Evolutionary conservation across 2,797 vertebrate species (phyloP).

Genomic region (Sternotherus odoratus): DNA sequence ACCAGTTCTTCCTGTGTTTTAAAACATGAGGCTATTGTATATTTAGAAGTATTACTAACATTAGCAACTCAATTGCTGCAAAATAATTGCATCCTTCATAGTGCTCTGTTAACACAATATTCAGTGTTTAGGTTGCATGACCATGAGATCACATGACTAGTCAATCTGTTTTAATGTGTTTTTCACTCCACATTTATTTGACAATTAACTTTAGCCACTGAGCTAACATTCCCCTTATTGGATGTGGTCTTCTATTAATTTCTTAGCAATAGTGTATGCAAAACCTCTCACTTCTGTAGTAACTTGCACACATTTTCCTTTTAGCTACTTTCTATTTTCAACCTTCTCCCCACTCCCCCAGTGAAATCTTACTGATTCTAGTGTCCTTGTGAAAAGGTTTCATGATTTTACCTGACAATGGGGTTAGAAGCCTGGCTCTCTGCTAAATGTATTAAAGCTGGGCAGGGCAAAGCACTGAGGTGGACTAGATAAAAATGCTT

Average conservation of each 20-base stretch:
- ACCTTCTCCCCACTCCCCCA: background rate
- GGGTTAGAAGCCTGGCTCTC: accelerated
- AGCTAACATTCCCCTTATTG: background rate
- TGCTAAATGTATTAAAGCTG: accelerated
- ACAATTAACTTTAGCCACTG: background rate
- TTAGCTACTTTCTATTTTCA: accelerated
- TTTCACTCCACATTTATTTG: background rate
- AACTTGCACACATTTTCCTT: background rate
- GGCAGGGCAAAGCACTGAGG: accelerated
- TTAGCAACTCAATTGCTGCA: background rate
- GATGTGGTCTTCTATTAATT: background rate
- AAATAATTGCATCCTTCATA: background rate
- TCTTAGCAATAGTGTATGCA: background rate
- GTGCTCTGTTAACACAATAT: background rate
- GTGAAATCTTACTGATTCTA: accelerated
- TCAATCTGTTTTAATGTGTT: background rate
- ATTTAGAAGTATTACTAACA: background rate
- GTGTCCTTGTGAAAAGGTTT: accelerated
- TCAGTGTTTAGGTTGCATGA: background rate
- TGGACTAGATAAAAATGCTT: background rate
- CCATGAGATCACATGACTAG: background rate
- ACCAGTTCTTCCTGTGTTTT: background rate
- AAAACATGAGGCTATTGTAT: accelerated
- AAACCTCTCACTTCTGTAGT: background rate
- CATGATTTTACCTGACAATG: accelerated